Evolutionary conservation across 2,113 vertebrate genomes (phyloP), one percentile per base, ranked within the genome.

Genomic region (cat (Felis catus)): DNA sequence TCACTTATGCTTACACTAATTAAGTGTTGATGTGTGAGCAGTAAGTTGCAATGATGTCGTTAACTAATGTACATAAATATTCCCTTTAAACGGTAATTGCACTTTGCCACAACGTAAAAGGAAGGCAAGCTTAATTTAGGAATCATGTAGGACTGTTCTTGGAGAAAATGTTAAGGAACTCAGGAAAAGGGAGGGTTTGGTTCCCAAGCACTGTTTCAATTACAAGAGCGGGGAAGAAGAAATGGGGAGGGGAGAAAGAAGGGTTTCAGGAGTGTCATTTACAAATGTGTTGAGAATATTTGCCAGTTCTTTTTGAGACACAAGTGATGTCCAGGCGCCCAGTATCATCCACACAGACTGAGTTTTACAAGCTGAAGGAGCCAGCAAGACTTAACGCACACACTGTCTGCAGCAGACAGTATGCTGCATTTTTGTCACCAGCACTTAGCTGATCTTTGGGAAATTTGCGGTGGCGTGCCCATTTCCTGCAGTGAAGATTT

Each of bases 51-150:
- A 98, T 98, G 98, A 99, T 99, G 99, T 98, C 98, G 98, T 99
- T 99, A 99, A 99, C 98, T 98, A 98, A 98, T 98, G 98, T 99
- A 99, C 98, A 99, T 99, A 99, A 99, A 99, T 99, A 99, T 98
- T 99, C 98, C 78, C 97, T 99, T 99, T 99, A 99, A 98, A 99
- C 97, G 98, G 98, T 98, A 99, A 99, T 99, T 99, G 98, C 98
- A 98, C 98, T 99, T 99, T 98, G 94, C 98, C 93, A 96, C 97
- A 97, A 98, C 61, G 96, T 98, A 96, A 97, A 97, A 98, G 98
- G 94, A 98, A 98, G 97, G 97, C 96, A 95, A 70, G 70, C 83
- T 98, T 94, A 98, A 96, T 91, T 98, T 98, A 96, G 97, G 93
- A 97, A 97, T 74, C 89, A 97, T 92, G 87, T 33, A 79, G 93